Evolutionary conservation across 2,113 vertebrate genomes (phyloP).

Genomic region (Ameiurus melas): DNA sequence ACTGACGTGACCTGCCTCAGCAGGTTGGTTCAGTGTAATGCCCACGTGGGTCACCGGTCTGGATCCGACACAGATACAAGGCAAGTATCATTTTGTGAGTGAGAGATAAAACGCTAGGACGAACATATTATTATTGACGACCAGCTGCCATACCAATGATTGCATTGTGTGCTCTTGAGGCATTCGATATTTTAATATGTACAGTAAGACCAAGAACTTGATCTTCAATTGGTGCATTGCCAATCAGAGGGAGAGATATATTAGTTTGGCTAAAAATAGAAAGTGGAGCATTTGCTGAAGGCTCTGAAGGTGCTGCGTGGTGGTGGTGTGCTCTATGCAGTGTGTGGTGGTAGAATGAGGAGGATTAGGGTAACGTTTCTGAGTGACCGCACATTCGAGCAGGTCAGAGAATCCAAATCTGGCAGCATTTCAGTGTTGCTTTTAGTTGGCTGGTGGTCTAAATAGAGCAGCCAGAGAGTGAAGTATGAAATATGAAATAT

Average conservation of each 20-base stretch:
- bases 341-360: constrained; percentile 17
- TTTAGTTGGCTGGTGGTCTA: constrained; percentile 48
- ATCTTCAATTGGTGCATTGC: constrained; percentile 27
- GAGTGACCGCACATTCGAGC: constrained; percentile 16
- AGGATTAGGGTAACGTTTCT: constrained; percentile 28
- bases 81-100: constrained; percentile 34
- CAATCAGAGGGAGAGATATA: constrained; percentile 38
- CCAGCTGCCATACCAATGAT: not conserved
- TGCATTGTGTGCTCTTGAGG: not conserved
- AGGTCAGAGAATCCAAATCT: constrained; percentile 42
- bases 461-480: constrained; percentile 48
- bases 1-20: constrained; percentile 35
- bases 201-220: constrained; percentile 22
- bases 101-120: not conserved
- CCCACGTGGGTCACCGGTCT: constrained; percentile 17
- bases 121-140: not conserved
- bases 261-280: constrained; percentile 42
- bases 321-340: constrained; percentile 14
- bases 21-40: constrained; percentile 31
- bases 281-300: constrained; percentile 36
- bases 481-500: constrained; percentile 52
- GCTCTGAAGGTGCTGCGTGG: constrained; percentile 37
- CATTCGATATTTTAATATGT: not conserved
- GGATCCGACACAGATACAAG: constrained; percentile 29
- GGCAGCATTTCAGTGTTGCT: constrained; percentile 38